Evolutionary conservation across 2,113 vertebrate species (phyloP).

Genomic region (Plestiodon gilberti): DNA sequence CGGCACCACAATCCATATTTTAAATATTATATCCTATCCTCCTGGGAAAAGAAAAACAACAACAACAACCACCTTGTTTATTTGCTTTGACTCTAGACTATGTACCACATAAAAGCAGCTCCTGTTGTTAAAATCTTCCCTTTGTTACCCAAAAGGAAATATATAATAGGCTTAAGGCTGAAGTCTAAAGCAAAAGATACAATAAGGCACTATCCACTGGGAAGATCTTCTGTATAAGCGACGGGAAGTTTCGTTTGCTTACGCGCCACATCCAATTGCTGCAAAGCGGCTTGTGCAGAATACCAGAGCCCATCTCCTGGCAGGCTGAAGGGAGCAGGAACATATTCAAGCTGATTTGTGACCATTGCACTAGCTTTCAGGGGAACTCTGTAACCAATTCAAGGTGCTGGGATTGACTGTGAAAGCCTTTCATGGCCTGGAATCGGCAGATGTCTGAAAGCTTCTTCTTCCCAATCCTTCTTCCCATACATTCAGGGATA

Average conservation of each 20-base stretch:
- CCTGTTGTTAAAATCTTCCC: not conserved
- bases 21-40: conserved; percentile 47
- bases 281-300: not conserved
- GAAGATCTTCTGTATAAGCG: not conserved
- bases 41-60: conserved; percentile 32
- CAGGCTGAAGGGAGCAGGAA: not conserved
- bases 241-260: not conserved
- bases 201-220: not conserved
- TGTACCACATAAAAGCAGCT: conserved; percentile 41
- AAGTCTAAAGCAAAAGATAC: not conserved
- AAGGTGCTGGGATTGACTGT: not conserved
- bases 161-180: conserved; percentile 1
- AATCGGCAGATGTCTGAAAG: not conserved
- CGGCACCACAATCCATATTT: conserved; percentile 61
- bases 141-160: conserved; percentile 29
- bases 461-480: not conserved
- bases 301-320: not conserved
- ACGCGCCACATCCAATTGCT: not conserved
- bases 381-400: not conserved
- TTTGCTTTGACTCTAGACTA: conserved; percentile 4
- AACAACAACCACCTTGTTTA: conserved; percentile 7
- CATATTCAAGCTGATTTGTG: not conserved
- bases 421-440: not conserved
- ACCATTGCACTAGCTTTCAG: not conserved
- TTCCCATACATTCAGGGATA: not conserved